phyloP scores from a whole-genome alignment of 2,797 vertebrate species.

The Sphenopsis melanotis region DNA sequence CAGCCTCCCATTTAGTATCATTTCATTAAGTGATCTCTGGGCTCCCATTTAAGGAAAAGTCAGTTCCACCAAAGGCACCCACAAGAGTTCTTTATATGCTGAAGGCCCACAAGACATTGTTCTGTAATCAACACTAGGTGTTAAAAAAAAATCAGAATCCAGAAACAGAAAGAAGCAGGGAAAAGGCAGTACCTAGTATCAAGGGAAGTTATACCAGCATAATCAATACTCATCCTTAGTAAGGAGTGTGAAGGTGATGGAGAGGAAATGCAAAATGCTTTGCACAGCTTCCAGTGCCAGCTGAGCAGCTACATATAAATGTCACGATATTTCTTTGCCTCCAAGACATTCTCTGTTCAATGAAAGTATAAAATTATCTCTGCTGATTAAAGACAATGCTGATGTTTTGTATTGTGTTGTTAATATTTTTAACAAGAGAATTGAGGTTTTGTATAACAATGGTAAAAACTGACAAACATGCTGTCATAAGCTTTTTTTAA shows the following conservation, averaged over 20 bases:
- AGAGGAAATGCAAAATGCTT: background rate
- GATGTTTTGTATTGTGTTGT: background rate
- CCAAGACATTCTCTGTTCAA: background rate
- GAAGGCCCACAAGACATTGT: background rate
- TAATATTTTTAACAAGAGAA: background rate
- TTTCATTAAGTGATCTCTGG: background rate
- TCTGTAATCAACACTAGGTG: background rate
- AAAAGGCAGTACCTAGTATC: background rate
- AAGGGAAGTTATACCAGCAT: background rate
- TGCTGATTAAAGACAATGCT: background rate
- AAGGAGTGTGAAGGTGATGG: background rate
- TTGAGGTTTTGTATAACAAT: background rate
- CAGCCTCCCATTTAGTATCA: background rate
- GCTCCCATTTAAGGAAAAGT: background rate
- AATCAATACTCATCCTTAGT: background rate
- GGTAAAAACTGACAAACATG: background rate
- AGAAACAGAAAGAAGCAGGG: background rate
- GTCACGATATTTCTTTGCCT: background rate
- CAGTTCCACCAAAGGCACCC: background rate
- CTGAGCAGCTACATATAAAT: background rate
- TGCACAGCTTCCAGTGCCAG: background rate
- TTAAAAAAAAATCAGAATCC: background rate
- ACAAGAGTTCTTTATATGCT: background rate
- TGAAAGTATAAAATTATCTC: background rate
- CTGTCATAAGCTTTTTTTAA: rapidly evolving